Conservation (phyloP, 1,140 invertebrate species). For the Apis florea region DNA sequence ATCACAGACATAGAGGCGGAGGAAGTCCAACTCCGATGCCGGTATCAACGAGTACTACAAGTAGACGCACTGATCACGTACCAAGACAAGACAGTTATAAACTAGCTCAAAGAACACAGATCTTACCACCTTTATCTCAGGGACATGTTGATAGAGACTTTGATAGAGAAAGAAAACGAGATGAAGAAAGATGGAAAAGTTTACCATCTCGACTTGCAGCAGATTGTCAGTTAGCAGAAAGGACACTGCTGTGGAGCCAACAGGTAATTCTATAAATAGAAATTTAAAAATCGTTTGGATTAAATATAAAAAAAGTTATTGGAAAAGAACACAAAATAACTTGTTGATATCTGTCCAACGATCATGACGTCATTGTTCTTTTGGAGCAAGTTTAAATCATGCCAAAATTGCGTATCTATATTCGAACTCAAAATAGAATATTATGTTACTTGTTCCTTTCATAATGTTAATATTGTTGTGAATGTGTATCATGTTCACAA, state of each 20-base stretch:
- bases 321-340: conserved; percentile 37
- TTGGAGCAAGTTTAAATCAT: conserved; percentile 33
- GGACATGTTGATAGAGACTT: conserved; percentile 68
- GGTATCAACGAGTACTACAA: conserved; percentile 61
- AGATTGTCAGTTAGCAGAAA: conserved; percentile 74
- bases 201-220: conserved; percentile 74
- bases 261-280: conserved; percentile 75
- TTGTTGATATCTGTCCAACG: conserved; percentile 39
- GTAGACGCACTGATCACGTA: conserved; percentile 76
- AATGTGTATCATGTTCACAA: conserved; percentile 53
- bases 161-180: conserved; percentile 69
- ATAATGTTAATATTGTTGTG: conserved; percentile 55
- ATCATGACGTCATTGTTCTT: conserved; percentile 44
- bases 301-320: conserved; percentile 39
- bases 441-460: conserved; percentile 45
- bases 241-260: conserved; percentile 75
- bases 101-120: conserved; percentile 82
- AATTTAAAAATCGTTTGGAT: conserved; percentile 37
- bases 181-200: conserved; percentile 76
- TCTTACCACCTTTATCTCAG: conserved; percentile 78
- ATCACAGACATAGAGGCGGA: conserved; percentile 81
- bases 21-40: conserved; percentile 72
- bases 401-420: conserved; percentile 39
- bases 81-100: conserved; percentile 84
- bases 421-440: conserved; percentile 38